These are phyloP conservation scores for Chloroceryle aenea DNA, from an alignment of 2,113 vertebrate species.

Conservation along the genomic window DNA sequence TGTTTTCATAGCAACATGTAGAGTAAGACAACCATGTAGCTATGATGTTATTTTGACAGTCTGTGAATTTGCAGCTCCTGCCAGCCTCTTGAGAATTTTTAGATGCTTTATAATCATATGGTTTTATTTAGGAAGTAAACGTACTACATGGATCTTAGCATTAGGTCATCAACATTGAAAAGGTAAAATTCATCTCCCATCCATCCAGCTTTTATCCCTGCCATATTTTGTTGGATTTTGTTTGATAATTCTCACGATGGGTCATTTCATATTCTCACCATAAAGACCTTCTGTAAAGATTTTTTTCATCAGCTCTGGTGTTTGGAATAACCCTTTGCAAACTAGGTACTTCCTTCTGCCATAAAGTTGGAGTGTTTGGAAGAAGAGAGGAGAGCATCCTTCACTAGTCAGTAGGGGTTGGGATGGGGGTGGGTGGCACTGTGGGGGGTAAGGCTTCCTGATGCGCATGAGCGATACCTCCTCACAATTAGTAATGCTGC, in stretches of 20 bases:
- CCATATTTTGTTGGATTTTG: neutral
- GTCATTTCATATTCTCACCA: slow-evolving; percentile 15
- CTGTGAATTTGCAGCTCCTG: neutral
- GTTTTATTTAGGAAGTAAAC: neutral
- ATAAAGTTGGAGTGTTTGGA: neutral
- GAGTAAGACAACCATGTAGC: neutral
- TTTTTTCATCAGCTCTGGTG: neutral
- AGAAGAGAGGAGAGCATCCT: neutral
- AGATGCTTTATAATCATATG: neutral
- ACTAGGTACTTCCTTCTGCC: neutral
- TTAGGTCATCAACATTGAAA: neutral
- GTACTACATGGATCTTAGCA: neutral
- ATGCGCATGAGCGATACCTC: neutral
- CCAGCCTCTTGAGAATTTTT: neutral
- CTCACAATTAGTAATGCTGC: slow-evolving; percentile 21
- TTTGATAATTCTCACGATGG: slow-evolving; percentile 27
- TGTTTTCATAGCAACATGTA: neutral
- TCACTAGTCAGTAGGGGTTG: fast-evolving
- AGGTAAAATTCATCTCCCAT: neutral
- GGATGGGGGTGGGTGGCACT: neutral
- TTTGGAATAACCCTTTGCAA: slow-evolving; percentile 23
- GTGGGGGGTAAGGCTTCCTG: neutral
- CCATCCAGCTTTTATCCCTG: neutral
- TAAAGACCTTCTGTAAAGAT: neutral
- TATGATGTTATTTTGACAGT: neutral